Evolutionary conservation across 2,888 invertebrate genomes (phyloP).

Genomic region (Drosophila setosimentum): DNA sequence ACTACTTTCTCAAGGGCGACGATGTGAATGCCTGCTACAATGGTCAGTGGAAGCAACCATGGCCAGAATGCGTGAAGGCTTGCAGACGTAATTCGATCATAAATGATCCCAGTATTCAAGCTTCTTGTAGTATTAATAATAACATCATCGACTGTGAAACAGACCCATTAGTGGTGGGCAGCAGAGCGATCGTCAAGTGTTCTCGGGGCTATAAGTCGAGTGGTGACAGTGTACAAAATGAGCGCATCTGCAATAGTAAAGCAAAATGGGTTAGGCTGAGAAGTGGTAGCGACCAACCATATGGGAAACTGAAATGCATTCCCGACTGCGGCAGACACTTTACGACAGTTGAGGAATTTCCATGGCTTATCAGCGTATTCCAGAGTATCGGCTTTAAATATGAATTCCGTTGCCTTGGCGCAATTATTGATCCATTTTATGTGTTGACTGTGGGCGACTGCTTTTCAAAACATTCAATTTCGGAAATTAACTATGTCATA

Average conservation of each 20-base stretch:
- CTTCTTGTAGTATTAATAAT: constrained; percentile 3
- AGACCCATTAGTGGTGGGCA: not conserved
- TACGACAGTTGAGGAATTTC: constrained; percentile 40
- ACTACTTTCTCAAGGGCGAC: constrained; percentile 4
- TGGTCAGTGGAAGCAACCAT: constrained; percentile 37
- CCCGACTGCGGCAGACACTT: constrained; percentile 73
- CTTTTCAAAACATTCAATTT: not conserved
- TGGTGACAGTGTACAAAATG: fast-evolving
- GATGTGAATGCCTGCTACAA: constrained; percentile 31
- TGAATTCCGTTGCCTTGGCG: constrained; percentile 24
- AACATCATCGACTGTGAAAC: constrained; percentile 12
- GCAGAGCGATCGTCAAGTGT: constrained; percentile 5
- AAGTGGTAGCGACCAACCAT: fast-evolving
- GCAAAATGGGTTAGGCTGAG: constrained; percentile 63
- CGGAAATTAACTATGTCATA: not conserved
- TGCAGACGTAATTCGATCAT: constrained; percentile 14
- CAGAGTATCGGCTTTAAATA: not conserved
- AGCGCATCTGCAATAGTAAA: constrained; percentile 46
- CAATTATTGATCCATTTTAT: constrained; percentile 34
- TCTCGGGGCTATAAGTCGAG: constrained; percentile 22
- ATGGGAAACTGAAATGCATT: constrained; percentile 54
- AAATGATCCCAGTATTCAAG: constrained; percentile 4
- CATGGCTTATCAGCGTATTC: constrained; percentile 77
- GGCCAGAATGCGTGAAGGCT: constrained; percentile 16
- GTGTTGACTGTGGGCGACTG: constrained; percentile 29